Evolutionary conservation across 2,113 vertebrate genomes (phyloP).

Genomic region (Anas platyrhynchos): DNA sequence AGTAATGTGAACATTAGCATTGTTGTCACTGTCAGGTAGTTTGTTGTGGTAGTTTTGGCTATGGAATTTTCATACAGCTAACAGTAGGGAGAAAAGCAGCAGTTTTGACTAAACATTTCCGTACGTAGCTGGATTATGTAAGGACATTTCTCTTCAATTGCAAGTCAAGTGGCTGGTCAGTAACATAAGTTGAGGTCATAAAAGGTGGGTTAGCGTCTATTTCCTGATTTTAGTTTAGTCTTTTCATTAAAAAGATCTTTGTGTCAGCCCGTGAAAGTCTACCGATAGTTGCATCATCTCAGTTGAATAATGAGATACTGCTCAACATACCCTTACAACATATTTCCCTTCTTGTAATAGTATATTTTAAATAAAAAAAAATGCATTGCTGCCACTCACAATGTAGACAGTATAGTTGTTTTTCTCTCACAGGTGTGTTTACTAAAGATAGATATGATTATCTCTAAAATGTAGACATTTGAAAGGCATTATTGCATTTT

Average conservation of each 20-base stretch:
- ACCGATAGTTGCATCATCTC: neutral
- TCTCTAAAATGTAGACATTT: neutral
- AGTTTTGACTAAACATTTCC: neutral
- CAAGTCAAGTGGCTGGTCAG: neutral
- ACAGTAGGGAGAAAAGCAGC: neutral
- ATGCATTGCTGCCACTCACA: slow-evolving; percentile 22
- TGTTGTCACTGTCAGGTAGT: neutral
- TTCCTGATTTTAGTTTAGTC: slow-evolving; percentile 29
- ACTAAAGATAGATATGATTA: neutral
- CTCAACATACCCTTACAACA: neutral
- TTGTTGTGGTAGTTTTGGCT: neutral
- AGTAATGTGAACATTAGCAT: neutral
- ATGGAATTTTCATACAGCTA: neutral
- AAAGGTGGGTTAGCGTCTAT: slow-evolving; percentile 19
- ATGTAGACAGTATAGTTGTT: slow-evolving; percentile 13
- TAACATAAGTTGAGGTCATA: neutral
- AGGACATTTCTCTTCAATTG: neutral
- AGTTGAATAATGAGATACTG: slow-evolving; percentile 56
- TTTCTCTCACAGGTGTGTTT: slow-evolving; percentile 13
- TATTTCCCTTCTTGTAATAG: neutral
- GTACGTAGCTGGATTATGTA: neutral
- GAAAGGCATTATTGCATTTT: slow-evolving; percentile 7
- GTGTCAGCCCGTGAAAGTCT: slow-evolving; percentile 4
- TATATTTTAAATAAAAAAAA: slow-evolving; percentile 36
- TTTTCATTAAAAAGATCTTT: neutral